Evolutionary conservation across 2,113 vertebrate genomes (phyloP).

Genomic region (Aramus guarauna): DNA sequence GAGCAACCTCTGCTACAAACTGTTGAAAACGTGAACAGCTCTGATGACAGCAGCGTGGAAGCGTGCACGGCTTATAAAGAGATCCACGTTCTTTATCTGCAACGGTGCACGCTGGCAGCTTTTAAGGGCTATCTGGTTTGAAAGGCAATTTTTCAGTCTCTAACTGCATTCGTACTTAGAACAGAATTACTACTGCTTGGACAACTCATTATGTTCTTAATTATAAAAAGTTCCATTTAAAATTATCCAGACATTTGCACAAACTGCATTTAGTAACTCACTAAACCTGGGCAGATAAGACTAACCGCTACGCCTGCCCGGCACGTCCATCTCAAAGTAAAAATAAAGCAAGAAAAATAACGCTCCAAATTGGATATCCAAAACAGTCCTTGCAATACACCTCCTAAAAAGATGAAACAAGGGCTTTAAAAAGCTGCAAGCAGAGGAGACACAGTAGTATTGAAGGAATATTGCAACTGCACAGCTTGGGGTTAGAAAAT

Average conservation of each 20-base stretch:
- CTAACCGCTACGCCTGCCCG: not conserved
- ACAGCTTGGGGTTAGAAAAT: not conserved
- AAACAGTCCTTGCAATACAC: not conserved
- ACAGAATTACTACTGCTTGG: not conserved
- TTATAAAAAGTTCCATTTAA: not conserved
- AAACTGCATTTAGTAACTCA: not conserved
- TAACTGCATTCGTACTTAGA: not conserved
- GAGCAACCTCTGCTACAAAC: not conserved
- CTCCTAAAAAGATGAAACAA: not conserved
- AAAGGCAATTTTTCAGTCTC: not conserved
- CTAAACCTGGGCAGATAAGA: not conserved
- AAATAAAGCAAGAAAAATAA: not conserved
- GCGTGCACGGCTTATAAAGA: rapidly evolving
- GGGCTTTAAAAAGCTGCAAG: not conserved
- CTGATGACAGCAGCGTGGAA: not conserved
- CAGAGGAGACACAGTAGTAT: not conserved
- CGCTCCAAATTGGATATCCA: not conserved
- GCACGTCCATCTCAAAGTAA: not conserved
- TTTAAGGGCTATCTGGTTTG: not conserved
- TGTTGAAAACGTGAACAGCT: not conserved
- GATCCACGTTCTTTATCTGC: not conserved
- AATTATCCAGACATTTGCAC: not conserved
- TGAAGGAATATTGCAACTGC: not conserved
- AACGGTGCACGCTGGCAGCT: not conserved
- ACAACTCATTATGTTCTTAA: not conserved